These are phyloP conservation scores for Spinus pinus DNA, from an alignment of 2,797 vertebrate genomes.

Conservation along the genomic window DNA sequence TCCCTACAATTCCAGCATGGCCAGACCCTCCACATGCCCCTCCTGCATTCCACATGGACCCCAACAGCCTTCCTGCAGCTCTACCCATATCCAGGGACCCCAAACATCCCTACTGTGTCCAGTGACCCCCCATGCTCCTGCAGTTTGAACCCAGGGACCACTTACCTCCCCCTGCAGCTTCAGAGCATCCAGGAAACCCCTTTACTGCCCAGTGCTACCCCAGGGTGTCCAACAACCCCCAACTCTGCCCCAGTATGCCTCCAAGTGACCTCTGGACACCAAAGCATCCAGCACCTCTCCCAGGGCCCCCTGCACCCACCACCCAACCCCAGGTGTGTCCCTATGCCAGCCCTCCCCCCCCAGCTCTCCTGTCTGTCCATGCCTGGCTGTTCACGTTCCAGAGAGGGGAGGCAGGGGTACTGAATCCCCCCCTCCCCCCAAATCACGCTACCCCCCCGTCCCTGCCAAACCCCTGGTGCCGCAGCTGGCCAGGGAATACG, in stretches of 20 bases:
- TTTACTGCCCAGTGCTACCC: too few species aligned
- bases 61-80: neutral
- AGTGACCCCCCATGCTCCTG: neutral
- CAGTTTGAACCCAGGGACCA: neutral
- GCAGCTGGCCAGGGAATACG: conserved; percentile 88
- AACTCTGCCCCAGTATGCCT: neutral
- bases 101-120: neutral
- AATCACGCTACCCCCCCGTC: neutral
- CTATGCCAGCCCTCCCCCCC: neutral
- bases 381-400: neutral
- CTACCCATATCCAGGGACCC: neutral
- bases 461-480: neutral
- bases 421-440: neutral
- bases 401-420: neutral
- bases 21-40: neutral
- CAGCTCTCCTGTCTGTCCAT: neutral
- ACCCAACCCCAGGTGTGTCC: neutral
- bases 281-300: neutral
- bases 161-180: neutral
- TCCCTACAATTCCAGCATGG: neutral
- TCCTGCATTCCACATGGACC: neutral
- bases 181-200: neutral
- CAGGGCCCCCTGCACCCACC: neutral
- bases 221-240: neutral
- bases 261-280: neutral